Evolutionary conservation across 2,888 invertebrate genomes (phyloP), one percentile per base, ranked within the genome.

Genomic region (Hypomecis punctinalis): DNA sequence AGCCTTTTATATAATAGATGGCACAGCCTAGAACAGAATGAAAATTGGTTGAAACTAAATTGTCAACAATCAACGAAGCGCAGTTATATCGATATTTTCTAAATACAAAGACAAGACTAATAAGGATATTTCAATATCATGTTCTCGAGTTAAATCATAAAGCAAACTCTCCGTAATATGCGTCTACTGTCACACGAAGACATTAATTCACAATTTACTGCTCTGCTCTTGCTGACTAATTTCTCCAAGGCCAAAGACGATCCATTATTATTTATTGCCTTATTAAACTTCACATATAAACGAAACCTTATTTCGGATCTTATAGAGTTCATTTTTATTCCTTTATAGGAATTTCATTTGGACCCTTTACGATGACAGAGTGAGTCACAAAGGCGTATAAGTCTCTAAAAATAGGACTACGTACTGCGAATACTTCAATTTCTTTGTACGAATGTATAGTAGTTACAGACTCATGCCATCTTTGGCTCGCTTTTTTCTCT

Each of bases 181-280:
- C 60, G 66, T 73, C 77, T 72, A 72, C 76, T 79, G 82, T 80
- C 80, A 76, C 74, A 72, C 67, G 53, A 43, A 65, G 65, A 75
- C 82, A 83, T 83, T 84, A 83, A 84, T 81, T 82, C 78, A 80
- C 79, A 81, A 84, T 82, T 81, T 81, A 81, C 74, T 78, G 77
- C 75, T 69, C 63, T 69, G 70, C 71, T 64, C 67, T 66, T 54
- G 65, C 71, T 90, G 90, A 91, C 90, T 92, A 91, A 91, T 88
- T 88, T 86, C 83, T 76, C 85, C 89, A 92, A 92, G 91, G 91
- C 86, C 89, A 82, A 79, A 81, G 88, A 88, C 84, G 88, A 88
- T 85, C 89, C 90, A 90, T 89, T 90, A 90, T 91, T 90, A 91
- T 91, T 91, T 91, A 90, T 90, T 88, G 79, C 89, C 85, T 78